phyloP scores from a whole-genome alignment of 1,140 invertebrate genomes.

The Euwallacea fornicatus region DNA sequence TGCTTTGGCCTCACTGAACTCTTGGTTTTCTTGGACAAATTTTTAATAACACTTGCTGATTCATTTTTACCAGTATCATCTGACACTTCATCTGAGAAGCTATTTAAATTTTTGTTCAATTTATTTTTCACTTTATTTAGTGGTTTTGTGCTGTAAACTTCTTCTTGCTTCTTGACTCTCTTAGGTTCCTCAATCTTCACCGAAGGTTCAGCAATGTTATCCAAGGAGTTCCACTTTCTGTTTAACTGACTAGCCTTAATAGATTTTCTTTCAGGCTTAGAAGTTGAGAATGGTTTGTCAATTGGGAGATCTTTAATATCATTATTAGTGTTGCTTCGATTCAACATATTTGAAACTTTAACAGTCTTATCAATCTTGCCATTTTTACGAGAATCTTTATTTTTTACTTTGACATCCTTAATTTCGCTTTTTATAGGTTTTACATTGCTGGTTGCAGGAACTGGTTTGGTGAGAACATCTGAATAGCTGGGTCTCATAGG shows the following conservation, averaged over 20 bases:
- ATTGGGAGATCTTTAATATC: slow-evolving; percentile 48
- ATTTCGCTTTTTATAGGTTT: slow-evolving; percentile 56
- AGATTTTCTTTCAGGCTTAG: slow-evolving; percentile 42
- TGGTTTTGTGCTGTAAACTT: slow-evolving; percentile 52
- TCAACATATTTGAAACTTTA: slow-evolving; percentile 53
- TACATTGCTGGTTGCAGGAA: slow-evolving; percentile 52
- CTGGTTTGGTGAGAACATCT: slow-evolving; percentile 72
- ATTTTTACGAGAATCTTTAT: slow-evolving; percentile 52
- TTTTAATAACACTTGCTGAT: slow-evolving; percentile 44
- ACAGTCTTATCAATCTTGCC: slow-evolving; percentile 55
- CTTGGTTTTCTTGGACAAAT: slow-evolving; percentile 47
- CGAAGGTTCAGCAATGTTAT: slow-evolving; percentile 57
- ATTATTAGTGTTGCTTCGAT: slow-evolving; percentile 48
- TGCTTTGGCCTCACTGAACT: slow-evolving; percentile 38
- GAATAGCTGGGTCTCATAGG: slow-evolving; percentile 83
- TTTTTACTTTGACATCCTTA: slow-evolving; percentile 53
- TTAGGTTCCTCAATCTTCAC: slow-evolving; percentile 46
- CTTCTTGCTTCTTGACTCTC: slow-evolving; percentile 56
- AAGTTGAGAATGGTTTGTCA: slow-evolving; percentile 43
- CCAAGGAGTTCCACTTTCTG: slow-evolving; percentile 61
- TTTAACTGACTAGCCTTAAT: slow-evolving; percentile 55
- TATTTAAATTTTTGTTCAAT: slow-evolving; percentile 48
- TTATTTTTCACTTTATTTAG: slow-evolving; percentile 51
- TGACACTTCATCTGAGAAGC: slow-evolving; percentile 44
- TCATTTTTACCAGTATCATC: slow-evolving; percentile 44